phyloP scores from a whole-genome alignment of 2,113 vertebrate species.

The Cyprinodon variegatus region DNA sequence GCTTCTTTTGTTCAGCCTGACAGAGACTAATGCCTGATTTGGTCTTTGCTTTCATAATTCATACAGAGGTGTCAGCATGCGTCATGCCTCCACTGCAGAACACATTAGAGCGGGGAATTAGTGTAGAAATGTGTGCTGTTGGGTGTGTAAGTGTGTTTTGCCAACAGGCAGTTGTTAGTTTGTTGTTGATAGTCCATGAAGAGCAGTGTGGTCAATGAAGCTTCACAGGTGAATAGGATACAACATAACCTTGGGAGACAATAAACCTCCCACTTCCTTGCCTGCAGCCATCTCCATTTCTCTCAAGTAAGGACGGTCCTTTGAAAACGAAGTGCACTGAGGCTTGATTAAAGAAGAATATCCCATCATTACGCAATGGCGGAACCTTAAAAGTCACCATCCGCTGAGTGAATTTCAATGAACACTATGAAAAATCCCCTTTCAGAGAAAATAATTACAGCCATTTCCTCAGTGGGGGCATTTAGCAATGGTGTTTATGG shows the following conservation, averaged over 20 bases:
- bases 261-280: constrained; percentile 58
- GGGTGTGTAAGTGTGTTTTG: constrained; percentile 12
- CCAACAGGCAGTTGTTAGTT: constrained; percentile 54
- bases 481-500: constrained; percentile 64
- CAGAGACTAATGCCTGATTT: constrained; percentile 55
- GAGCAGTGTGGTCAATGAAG: constrained; percentile 67
- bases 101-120: constrained; percentile 47
- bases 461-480: constrained; percentile 56
- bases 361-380: constrained; percentile 56
- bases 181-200: constrained; percentile 71
- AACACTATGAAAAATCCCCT: constrained; percentile 63
- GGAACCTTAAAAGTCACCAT: constrained; percentile 63
- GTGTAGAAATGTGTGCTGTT: constrained; percentile 40
- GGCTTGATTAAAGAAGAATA: constrained; percentile 50
- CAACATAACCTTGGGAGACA: constrained; percentile 68
- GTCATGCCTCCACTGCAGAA: constrained; percentile 43
- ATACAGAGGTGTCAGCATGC: constrained; percentile 56
- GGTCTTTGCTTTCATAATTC: constrained; percentile 63
- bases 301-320: constrained; percentile 19
- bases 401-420: constrained; percentile 52
- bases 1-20: constrained; percentile 55
- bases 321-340: constrained; percentile 35
- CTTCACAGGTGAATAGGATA: constrained; percentile 67
- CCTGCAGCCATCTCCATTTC: constrained; percentile 30
- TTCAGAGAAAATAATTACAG: constrained; percentile 74